Evolutionary conservation across 1,140 invertebrate genomes (phyloP).

Genomic region (Holotrichia oblita): DNA sequence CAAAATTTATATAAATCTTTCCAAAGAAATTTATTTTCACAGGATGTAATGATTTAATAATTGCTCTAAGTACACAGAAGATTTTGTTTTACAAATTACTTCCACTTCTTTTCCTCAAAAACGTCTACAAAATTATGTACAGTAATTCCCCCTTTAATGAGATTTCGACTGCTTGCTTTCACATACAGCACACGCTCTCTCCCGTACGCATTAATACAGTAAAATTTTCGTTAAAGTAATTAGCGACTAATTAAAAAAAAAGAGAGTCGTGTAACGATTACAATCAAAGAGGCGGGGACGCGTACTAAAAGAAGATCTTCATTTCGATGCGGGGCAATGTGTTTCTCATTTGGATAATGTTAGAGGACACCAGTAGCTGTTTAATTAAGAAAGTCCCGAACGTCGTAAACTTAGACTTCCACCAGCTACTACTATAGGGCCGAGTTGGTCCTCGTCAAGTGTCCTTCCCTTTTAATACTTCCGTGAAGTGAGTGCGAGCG

Average conservation of each 20-base stretch:
- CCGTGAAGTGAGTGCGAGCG: background rate
- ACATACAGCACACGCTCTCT: background rate
- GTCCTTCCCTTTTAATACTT: background rate
- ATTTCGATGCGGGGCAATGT: conserved; percentile 30
- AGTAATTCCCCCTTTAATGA: background rate
- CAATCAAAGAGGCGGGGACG: background rate
- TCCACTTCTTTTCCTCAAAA: too few relatives aligned
- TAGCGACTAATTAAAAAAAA: conserved; percentile 17
- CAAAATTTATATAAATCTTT: too few relatives aligned
- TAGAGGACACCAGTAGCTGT: conserved; percentile 28
- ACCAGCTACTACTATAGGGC: background rate
- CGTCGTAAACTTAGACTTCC: conserved; percentile 10
- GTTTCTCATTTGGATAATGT: conserved; percentile 29
- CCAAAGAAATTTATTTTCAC: too few relatives aligned
- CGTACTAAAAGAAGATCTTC: conserved; percentile 7
- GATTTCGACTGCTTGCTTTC: background rate
- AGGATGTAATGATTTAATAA: too few relatives aligned
- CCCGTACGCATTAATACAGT: background rate
- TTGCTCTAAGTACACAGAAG: too few relatives aligned
- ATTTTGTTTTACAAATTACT: too few relatives aligned
- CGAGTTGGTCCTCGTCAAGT: background rate
- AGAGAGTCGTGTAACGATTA: background rate
- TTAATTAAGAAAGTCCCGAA: conserved; percentile 34
- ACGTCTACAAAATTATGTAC: too few relatives aligned
- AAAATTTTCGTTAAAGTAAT: background rate